phyloP scores from a whole-genome alignment of 1,140 invertebrate genomes.

The Caenorhabditis tropicalis region DNA sequence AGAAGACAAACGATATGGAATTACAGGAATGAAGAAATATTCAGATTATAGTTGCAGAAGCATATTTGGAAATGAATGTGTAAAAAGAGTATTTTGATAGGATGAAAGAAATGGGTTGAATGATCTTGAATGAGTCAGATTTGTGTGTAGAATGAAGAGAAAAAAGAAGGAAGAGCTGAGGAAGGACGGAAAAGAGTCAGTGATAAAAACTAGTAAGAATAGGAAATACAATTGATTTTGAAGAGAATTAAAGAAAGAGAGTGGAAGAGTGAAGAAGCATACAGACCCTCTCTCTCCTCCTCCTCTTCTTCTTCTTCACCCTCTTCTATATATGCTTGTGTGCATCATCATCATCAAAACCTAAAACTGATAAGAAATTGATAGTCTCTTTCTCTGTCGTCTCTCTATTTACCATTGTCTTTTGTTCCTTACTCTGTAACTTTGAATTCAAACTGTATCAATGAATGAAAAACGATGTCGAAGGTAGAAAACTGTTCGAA shows the following conservation, averaged over 20 bases:
- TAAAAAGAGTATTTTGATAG: neutral
- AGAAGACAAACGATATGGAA: too few species aligned
- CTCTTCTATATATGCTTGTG: neutral
- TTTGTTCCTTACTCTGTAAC: neutral
- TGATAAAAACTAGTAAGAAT: conserved; percentile 5
- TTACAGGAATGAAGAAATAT: neutral
- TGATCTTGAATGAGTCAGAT: neutral
- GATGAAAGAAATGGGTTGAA: neutral
- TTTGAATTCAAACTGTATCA: too few species aligned
- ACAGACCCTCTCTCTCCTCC: too few species aligned
- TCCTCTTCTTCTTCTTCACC: too few species aligned
- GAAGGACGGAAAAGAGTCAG: neutral
- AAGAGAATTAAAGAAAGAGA: neutral
- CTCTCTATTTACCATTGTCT: neutral
- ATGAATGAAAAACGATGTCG: neutral
- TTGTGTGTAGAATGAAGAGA: neutral
- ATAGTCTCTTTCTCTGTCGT: neutral
- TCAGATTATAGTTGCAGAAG: too few species aligned
- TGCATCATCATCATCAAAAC: neutral
- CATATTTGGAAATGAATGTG: neutral
- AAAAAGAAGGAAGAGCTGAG: conserved; percentile 30
- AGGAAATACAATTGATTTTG: neutral
- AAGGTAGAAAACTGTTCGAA: neutral
- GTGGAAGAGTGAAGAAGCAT: neutral
- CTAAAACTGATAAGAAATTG: conserved; percentile 2